These are phyloP conservation scores for Anastrepha obliqua DNA, from an alignment of 1,140 invertebrate species.

Conservation along the genomic window DNA sequence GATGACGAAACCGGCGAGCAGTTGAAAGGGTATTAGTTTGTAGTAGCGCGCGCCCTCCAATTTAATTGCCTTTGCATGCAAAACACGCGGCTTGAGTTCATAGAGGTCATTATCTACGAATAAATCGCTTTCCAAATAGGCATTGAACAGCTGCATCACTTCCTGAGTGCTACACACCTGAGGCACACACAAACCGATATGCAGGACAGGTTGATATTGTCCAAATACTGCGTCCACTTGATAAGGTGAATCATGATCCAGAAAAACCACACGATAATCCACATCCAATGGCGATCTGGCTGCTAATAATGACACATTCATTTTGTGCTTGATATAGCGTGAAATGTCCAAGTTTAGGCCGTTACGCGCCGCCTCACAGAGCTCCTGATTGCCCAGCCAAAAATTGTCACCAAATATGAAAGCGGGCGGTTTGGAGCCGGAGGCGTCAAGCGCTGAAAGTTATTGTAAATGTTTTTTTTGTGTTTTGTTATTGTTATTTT, in stretches of 20 bases:
- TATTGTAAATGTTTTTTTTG: background rate
- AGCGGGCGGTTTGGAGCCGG: background rate
- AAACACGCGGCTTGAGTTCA: background rate
- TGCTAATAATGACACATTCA: background rate
- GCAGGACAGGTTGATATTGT: background rate
- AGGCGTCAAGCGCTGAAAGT: background rate
- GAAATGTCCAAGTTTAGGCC: background rate
- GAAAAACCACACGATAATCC: background rate
- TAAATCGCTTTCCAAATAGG: background rate
- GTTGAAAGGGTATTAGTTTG: background rate
- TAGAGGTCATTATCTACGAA: background rate
- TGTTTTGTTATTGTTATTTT: no score
- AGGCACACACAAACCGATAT: background rate
- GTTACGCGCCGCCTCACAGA: background rate
- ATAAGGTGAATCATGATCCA: background rate
- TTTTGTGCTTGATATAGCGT: background rate
- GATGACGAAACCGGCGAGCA: background rate
- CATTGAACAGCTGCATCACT: background rate
- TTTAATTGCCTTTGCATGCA: background rate
- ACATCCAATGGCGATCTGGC: background rate
- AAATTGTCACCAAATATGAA: conserved; percentile 10
- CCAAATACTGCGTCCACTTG: background rate
- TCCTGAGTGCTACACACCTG: background rate
- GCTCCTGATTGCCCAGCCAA: background rate
- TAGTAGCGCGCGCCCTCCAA: background rate